A percentile compares a stretch with the other conserved stretches of the same genome.
Evolutionary conservation across 1,140 invertebrate species (phyloP).

Genomic region (Leptestheria dahalacensis): DNA sequence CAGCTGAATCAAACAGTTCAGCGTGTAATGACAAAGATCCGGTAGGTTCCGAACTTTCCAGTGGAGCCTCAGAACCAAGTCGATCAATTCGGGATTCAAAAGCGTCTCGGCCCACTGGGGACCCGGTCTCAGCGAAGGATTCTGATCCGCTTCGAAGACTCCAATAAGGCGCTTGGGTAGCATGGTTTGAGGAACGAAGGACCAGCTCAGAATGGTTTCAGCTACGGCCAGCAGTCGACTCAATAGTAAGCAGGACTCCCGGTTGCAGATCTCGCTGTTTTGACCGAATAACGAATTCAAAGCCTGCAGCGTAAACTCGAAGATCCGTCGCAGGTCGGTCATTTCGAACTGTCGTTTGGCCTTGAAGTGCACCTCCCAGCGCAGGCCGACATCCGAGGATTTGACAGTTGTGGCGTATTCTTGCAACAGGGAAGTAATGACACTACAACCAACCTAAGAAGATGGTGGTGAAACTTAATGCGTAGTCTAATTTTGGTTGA

Average conservation of each 20-base stretch:
- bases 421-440: constrained; percentile 64
- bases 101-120: constrained; percentile 57
- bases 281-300: constrained; percentile 38
- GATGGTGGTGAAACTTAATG: constrained; percentile 23
- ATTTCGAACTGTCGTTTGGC: constrained; percentile 71
- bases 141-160: constrained; percentile 49
- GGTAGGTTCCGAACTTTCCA: constrained; percentile 59
- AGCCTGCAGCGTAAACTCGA: constrained; percentile 45
- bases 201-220: constrained; percentile 57
- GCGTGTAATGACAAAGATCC: constrained; percentile 53
- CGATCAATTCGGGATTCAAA: constrained; percentile 49
- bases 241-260: constrained; percentile 29
- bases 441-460: constrained; percentile 50
- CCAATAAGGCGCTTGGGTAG: constrained; percentile 50
- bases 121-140: constrained; percentile 43
- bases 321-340: constrained; percentile 60
- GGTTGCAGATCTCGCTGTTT: constrained; percentile 33
- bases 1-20: constrained; percentile 66
- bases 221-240: constrained; percentile 53
- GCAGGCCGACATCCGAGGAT: constrained; percentile 65
- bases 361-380: constrained; percentile 70
- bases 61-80: constrained; percentile 68
- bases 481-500: constrained; percentile 22
- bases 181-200: constrained; percentile 43
- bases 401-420: constrained; percentile 74